Evolutionary conservation across 2,888 invertebrate genomes (phyloP), one percentile per base, ranked within the genome.

Genomic region (Harpalus rubripes): DNA sequence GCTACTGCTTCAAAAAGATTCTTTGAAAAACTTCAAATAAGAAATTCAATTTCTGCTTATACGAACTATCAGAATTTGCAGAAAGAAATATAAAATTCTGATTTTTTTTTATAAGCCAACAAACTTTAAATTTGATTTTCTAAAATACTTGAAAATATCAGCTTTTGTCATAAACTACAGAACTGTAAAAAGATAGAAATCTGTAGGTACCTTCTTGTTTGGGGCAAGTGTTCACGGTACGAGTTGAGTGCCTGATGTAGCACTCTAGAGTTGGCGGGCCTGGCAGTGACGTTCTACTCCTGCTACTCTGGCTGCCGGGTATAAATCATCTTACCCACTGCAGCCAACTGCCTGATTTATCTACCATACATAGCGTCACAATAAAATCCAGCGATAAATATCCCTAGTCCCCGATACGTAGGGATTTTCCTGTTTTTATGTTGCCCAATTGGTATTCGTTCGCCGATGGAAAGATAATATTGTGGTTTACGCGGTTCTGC

Each of bases 311-410:
- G 16, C 44, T 12, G 44, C 44, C 72, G 59, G 76, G 76, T 83
- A 76, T 83, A 83, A 83, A 83, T 83, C 83, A 83, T 83, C 83
- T 83, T 74, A 74, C 76, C 59, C 83, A 76, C 61, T 83, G 83
- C 83, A 76, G 63, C 76, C 83, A 76, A 83, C 83, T 83, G 83
- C 76, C 83, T 83, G 83, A 83, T 83, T 83, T 83, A 83, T 83
- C 63, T 74, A 41, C 61, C 83, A 76, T 82, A 76, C 83, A 83
- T 74, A 61, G 76, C 83, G 61, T 76, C 83, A 83, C 83, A 83
- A 83, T 83, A 83, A 83, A 83, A 83, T 83, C 83, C 83, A 59
- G 76, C 83, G 83, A 83, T 83, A 83, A 83, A 83, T 83, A 83
- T 83, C 83, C 59, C 61, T 61, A 76, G 59, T 59, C n/a, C 52